Evolutionary conservation across 2,888 invertebrate species (phyloP).

Genomic region (Gymnocheta viridis): DNA sequence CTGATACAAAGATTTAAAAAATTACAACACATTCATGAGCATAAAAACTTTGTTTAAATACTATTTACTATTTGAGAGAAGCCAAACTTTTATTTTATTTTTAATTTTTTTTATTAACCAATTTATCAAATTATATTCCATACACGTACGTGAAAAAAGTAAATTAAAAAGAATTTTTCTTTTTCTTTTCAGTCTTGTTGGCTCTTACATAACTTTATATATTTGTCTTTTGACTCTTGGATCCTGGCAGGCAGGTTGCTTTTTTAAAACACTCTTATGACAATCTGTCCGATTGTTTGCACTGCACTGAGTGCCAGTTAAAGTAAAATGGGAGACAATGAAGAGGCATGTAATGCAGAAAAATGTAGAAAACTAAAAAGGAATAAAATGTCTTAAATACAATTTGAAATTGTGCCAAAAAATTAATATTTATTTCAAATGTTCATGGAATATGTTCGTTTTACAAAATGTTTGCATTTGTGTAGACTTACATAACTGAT

Average conservation of each 20-base stretch:
- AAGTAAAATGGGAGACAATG: neutral
- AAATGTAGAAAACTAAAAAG: neutral
- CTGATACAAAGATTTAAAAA: neutral
- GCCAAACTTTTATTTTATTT: too few species aligned
- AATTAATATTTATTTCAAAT: conserved; percentile 35
- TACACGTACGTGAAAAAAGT: conserved; percentile 9
- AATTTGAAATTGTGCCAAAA: conserved; percentile 67
- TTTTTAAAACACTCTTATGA: conserved; percentile 12
- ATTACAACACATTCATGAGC: neutral
- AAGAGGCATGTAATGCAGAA: neutral
- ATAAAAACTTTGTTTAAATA: neutral
- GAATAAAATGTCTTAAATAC: conserved; percentile 30
- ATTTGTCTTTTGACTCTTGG: conserved; percentile 2
- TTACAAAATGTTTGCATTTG: neutral
- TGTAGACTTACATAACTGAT: neutral
- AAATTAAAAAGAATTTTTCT: neutral
- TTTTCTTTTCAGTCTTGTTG: neutral
- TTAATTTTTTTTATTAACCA: conserved; percentile 29
- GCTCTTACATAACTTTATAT: neutral
- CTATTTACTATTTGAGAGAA: neutral
- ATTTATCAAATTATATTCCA: conserved; percentile 49
- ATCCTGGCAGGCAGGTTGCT: conserved; percentile 17
- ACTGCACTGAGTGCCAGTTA: neutral
- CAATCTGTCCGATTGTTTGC: conserved; percentile 14
- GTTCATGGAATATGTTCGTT: conserved; percentile 4